These are phyloP conservation scores for Saccostrea cuccullata DNA, from an alignment of 1,140 invertebrate genomes.

Conservation along the genomic window DNA sequence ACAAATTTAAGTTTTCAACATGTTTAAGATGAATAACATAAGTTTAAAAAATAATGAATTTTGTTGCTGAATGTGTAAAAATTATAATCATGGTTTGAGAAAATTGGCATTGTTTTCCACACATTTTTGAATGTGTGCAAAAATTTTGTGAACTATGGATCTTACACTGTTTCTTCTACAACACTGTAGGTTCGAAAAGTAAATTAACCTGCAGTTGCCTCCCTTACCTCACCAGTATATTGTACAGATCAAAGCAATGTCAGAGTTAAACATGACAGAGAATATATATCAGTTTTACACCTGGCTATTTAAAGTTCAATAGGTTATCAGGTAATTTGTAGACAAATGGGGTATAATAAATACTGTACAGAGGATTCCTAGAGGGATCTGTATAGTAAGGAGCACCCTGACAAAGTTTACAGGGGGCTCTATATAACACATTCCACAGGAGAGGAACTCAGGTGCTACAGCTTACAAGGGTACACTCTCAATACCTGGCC, in stretches of 20 bases:
- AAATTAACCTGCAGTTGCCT: neutral
- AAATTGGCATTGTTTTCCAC: too few species aligned
- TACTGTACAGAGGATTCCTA: too few species aligned
- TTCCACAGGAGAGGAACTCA: neutral
- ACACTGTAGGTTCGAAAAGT: too few species aligned
- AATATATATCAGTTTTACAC: neutral
- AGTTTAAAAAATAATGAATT: neutral
- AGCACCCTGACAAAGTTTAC: neutral
- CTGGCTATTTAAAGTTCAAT: neutral
- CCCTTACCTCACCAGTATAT: neutral
- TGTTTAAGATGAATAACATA: too few species aligned
- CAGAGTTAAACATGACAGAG: neutral
- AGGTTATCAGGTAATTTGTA: neutral
- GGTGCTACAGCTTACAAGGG: neutral
- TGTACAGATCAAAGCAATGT: neutral
- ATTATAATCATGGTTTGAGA: neutral
- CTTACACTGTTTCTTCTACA: too few species aligned
- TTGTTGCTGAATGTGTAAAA: neutral
- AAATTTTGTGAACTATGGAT: too few species aligned
- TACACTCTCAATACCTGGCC: conserved; percentile 1
- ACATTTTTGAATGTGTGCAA: too few species aligned
- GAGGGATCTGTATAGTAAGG: too few species aligned
- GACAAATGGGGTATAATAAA: neutral
- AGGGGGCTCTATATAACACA: neutral
- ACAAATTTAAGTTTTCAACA: too few species aligned